Percentiles rank a stretch among this genome's conserved stretches.
Evolutionary conservation across 2,113 vertebrate species (phyloP).

Genomic region (Pitta sordida): DNA sequence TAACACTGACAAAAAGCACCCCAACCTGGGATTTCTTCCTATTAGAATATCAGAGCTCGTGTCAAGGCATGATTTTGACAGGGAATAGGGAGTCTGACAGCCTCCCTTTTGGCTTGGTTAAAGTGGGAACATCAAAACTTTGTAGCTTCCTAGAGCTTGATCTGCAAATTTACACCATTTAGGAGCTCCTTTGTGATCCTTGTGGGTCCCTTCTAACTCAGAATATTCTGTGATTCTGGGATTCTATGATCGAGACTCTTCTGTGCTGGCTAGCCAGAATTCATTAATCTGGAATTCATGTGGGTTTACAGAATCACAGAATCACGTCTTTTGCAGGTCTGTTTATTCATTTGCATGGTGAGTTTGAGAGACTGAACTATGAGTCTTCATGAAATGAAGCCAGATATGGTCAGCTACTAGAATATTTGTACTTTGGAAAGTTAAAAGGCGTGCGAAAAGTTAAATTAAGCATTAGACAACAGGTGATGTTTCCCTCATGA

Average conservation of each 20-base stretch:
- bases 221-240: too few species aligned
- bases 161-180: background rate
- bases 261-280: rapidly evolving
- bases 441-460: background rate
- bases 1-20: background rate
- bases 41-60: background rate
- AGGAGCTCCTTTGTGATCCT: background rate
- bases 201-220: too few species aligned
- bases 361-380: background rate
- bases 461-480: background rate
- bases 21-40: background rate
- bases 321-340: background rate
- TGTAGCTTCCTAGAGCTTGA: background rate
- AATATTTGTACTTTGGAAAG: background rate
- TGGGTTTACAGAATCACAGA: rapidly evolving
- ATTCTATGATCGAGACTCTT: too few species aligned
- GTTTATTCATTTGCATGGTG: background rate
- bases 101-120: background rate
- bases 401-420: rapidly evolving
- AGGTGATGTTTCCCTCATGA: background rate
- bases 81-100: background rate
- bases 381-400: background rate
- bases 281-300: background rate
- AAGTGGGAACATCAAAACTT: background rate
- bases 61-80: background rate